A percentile compares a stretch with the other conserved stretches of the same genome.
These are phyloP conservation scores for Cossypha polioptera DNA, from an alignment of 2,797 vertebrate species.

Conservation along the genomic window DNA sequence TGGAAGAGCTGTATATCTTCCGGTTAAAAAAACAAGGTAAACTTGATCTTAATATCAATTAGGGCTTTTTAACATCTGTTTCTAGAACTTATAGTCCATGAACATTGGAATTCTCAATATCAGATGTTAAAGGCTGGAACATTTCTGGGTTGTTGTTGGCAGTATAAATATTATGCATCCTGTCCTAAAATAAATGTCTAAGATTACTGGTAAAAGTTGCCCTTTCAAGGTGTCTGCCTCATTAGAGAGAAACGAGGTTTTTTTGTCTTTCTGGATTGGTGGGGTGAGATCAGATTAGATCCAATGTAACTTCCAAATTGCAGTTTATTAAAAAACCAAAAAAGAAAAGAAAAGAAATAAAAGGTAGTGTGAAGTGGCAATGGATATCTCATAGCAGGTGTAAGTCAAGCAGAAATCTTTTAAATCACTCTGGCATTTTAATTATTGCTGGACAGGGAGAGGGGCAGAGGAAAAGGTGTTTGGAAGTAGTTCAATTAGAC, in stretches of 20 bases:
- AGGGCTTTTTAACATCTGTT: slow-evolving; percentile 15
- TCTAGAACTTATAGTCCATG: not conserved
- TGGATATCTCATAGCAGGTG: not conserved
- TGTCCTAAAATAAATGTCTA: not conserved
- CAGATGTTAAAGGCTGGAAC: not conserved
- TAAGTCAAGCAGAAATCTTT: not conserved
- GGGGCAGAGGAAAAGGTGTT: not conserved
- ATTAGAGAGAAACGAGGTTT: not conserved
- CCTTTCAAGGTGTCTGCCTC: not conserved
- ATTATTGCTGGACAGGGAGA: not conserved
- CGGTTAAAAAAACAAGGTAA: not conserved
- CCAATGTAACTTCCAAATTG: not conserved
- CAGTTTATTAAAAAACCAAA: not conserved
- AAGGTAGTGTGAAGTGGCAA: not conserved
- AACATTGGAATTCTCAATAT: not conserved
- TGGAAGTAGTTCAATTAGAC: not conserved
- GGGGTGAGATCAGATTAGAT: not conserved
- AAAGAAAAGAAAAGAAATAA: accelerated
- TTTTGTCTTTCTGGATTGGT: not conserved
- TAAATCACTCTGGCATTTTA: not conserved
- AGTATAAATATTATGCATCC: not conserved
- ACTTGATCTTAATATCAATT: not conserved
- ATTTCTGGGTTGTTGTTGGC: not conserved
- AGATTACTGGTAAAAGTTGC: not conserved
- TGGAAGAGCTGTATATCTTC: not conserved